Conservation (phyloP, 2,113 vertebrate species). For the Sceloporus tristichus region DNA sequence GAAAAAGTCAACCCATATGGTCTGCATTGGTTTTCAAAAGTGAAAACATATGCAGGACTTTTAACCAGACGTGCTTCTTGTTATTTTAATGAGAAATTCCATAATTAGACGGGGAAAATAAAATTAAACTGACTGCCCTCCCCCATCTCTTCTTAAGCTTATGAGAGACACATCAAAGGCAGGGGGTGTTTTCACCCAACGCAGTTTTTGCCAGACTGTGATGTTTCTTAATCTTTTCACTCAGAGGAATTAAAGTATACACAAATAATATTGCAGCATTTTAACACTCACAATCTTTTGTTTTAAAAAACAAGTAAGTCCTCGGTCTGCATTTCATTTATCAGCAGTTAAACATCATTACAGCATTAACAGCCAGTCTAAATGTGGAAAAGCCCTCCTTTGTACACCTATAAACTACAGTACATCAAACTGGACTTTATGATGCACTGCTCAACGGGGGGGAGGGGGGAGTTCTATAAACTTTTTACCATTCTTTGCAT, state of each 20-base stretch:
- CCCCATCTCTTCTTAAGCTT: not conserved
- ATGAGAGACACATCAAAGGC: constrained; percentile 46
- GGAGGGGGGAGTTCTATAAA: constrained; percentile 30
- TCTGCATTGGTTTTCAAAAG: constrained; percentile 67
- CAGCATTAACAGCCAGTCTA: constrained; percentile 60
- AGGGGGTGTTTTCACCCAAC: constrained; percentile 51
- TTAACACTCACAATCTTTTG: constrained; percentile 30
- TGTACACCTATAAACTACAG: constrained; percentile 62
- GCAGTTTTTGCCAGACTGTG: constrained; percentile 5
- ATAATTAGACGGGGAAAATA: constrained; percentile 60
- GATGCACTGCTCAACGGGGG: constrained; percentile 45
- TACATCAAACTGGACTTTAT: constrained; percentile 58
- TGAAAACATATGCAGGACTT: constrained; percentile 60
- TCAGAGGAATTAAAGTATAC: not conserved
- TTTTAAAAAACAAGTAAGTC: not conserved
- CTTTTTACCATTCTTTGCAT: constrained; percentile 69
- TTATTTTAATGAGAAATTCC: constrained; percentile 74
- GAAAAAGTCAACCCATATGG: constrained; percentile 35
- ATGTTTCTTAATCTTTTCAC: constrained; percentile 41
- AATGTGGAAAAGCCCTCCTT: constrained; percentile 48
- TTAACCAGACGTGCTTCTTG: constrained; percentile 48
- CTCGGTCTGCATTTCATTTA: constrained; percentile 62
- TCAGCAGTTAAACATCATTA: constrained; percentile 67
- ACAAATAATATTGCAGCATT: constrained; percentile 32
- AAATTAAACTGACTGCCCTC: constrained; percentile 43